phyloP scores from a whole-genome alignment of 2,113 vertebrate genomes.

The Steatornis caripensis region DNA sequence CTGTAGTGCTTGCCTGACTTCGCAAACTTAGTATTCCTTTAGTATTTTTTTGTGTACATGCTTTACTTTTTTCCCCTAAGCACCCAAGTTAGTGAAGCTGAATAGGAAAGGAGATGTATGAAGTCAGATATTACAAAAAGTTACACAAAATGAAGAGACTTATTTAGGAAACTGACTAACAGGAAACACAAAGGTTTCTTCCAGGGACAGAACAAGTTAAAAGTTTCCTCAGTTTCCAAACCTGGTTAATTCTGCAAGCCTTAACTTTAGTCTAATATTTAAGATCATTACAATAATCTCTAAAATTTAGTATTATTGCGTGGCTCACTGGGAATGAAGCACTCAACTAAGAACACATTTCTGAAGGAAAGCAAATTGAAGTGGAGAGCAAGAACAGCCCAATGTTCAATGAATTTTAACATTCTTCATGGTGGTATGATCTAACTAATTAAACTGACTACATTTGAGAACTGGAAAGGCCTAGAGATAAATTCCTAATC shows the following conservation, averaged over 20 bases:
- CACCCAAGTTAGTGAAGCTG: not conserved
- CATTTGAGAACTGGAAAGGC: constrained; percentile 5
- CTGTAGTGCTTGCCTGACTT: not conserved
- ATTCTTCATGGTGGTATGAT: constrained; percentile 41
- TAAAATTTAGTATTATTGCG: not conserved
- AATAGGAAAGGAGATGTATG: not conserved
- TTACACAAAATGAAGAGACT: not conserved
- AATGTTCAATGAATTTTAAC: constrained; percentile 19
- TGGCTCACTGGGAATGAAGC: not conserved
- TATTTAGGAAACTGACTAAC: not conserved
- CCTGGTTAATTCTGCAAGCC: not conserved
- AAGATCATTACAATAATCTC: not conserved
- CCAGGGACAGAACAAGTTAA: not conserved
- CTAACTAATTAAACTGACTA: constrained; percentile 61
- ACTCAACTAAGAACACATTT: not conserved
- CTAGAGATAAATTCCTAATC: constrained; percentile 57
- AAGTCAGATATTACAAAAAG: not conserved
- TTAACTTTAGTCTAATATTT: not conserved
- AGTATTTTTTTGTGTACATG: not conserved
- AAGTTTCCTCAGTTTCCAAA: not conserved
- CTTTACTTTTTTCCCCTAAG: not conserved
- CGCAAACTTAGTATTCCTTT: not conserved
- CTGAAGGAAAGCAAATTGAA: not conserved
- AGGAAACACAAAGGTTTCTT: not conserved
- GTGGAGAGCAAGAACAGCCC: not conserved